A percentile compares a stretch with the other conserved stretches of the same genome.
Conservation (phyloP, 2,888 invertebrate genomes). For the Bellardia bayeri region DNA sequence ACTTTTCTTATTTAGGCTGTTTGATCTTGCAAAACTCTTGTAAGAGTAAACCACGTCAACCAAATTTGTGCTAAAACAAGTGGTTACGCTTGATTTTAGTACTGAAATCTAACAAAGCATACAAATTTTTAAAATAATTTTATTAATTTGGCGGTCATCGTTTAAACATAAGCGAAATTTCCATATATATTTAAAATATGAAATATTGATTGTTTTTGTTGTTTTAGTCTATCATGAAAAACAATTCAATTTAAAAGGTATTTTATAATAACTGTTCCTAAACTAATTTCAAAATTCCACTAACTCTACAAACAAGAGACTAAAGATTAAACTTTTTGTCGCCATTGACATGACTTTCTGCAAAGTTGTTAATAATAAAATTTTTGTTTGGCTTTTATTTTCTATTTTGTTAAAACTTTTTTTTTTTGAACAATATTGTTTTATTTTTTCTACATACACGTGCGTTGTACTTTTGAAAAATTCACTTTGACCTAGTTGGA, state of each 20-base stretch:
- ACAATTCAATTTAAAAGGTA: background rate
- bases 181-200: background rate
- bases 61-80: too few relatives aligned
- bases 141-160: background rate
- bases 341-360: background rate
- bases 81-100: too few relatives aligned
- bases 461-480: background rate
- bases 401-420: background rate
- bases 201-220: background rate
- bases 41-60: too few relatives aligned
- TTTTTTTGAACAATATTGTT: background rate
- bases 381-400: background rate
- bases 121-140: too few relatives aligned
- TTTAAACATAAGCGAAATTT: too few relatives aligned
- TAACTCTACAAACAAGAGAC: background rate
- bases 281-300: background rate
- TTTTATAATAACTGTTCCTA: background rate
- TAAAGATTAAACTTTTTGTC: background rate
- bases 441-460: background rate
- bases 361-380: background rate
- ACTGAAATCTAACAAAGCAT: too few relatives aligned
- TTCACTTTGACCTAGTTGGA: conserved; percentile 43
- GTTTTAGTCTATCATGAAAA: background rate
- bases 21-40: too few relatives aligned
- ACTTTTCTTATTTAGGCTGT: too few relatives aligned